Evolutionary conservation across 2,888 invertebrate genomes (phyloP).

Genomic region (Blastobasis lacticolella): DNA sequence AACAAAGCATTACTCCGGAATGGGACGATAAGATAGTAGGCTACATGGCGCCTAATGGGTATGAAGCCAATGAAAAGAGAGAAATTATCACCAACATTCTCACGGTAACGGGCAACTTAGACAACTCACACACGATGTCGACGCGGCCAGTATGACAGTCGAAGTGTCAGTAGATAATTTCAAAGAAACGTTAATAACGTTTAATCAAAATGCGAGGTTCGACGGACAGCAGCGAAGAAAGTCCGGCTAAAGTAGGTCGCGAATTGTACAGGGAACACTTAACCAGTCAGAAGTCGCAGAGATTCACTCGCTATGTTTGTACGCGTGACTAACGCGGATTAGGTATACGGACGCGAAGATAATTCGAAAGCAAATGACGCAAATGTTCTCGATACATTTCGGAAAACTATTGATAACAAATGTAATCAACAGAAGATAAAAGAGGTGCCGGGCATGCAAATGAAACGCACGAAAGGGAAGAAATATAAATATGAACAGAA

Average conservation of each 20-base stretch:
- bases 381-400: conserved; percentile 1
- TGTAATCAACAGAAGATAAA: conserved; percentile 7
- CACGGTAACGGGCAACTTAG: no score
- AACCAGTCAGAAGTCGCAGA: no score
- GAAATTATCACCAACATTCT: not conserved
- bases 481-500: conserved; percentile 1
- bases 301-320: no score
- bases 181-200: no score
- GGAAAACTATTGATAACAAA: conserved; percentile 1
- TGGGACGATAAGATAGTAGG: conserved; percentile 1
- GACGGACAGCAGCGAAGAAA: not conserved
- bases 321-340: no score
- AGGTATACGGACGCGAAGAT: not conserved
- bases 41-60: not conserved
- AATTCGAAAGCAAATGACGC: not conserved
- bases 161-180: no score
- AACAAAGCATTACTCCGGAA: conserved; percentile 1
- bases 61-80: not conserved
- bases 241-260: no score
- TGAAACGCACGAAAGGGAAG: conserved; percentile 22
- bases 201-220: not conserved
- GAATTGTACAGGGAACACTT: no score
- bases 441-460: conserved; percentile 6
- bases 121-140: no score
- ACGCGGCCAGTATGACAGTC: no score